Evolutionary conservation across 2,888 invertebrate genomes (phyloP).

Genomic region (Miltochrista miniata): DNA sequence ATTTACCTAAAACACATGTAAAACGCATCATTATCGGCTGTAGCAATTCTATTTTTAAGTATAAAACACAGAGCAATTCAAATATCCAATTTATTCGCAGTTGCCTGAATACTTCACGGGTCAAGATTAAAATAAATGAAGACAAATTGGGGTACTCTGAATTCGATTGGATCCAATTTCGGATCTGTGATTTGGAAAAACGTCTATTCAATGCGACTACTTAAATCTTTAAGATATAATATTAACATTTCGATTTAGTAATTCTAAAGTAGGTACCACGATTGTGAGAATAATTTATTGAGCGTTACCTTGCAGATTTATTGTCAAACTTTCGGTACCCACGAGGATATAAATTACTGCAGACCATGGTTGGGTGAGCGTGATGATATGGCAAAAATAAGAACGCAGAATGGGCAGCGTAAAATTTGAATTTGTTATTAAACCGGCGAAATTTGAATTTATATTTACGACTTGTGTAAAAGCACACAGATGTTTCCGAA

Average conservation of each 20-base stretch:
- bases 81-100: conserved; percentile 36
- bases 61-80: conserved; percentile 16
- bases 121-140: conserved; percentile 42
- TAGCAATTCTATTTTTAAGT: not conserved
- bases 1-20: no score
- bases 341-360: conserved; percentile 12
- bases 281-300: conserved; percentile 7
- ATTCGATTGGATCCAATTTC: conserved; percentile 38
- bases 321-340: conserved; percentile 4
- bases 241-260: conserved; percentile 2
- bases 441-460: not conserved
- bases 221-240: conserved; percentile 15
- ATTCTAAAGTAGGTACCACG: conserved; percentile 3
- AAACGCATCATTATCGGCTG: not conserved
- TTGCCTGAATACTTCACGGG: conserved; percentile 29
- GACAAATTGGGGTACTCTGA: conserved; percentile 38
- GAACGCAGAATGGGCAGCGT: not conserved
- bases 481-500: not conserved
- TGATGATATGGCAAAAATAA: conserved; percentile 5
- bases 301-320: conserved; percentile 12
- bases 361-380: not conserved
- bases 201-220: conserved; percentile 20
- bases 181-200: conserved; percentile 26
- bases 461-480: not conserved
- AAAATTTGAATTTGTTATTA: not conserved